Conservation (phyloP, 1,140 invertebrate genomes). For the Phenacoccus solenopsis region DNA sequence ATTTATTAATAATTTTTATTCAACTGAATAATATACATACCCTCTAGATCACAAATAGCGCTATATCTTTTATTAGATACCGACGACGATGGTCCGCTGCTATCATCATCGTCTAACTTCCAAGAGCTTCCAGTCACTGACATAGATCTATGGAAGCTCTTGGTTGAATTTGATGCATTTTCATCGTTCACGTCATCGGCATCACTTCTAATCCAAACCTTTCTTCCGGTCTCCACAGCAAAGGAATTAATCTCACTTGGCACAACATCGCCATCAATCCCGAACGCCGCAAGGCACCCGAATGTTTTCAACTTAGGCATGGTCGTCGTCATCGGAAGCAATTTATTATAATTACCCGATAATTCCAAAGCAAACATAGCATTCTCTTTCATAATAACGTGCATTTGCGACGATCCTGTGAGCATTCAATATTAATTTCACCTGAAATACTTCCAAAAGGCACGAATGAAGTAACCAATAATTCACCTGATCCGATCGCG, state of each 20-base stretch:
- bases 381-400: slow-evolving; percentile 79
- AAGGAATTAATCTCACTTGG: neutral
- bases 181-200: neutral
- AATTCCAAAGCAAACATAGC: slow-evolving; percentile 87
- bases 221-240: neutral
- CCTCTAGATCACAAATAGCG: neutral
- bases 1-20: too few species aligned
- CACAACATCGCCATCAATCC: neutral
- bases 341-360: slow-evolving; percentile 49
- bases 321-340: neutral
- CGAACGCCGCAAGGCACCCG: neutral
- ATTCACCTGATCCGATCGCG: neutral
- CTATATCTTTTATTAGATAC: neutral
- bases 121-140: neutral
- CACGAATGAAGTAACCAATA: too few species aligned
- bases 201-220: neutral
- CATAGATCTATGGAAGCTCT: neutral
- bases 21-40: too few species aligned
- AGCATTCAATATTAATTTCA: too few species aligned
- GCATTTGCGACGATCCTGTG: slow-evolving; percentile 40
- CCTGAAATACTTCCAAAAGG: too few species aligned
- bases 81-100: neutral
- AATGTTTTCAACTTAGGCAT: neutral
- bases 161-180: neutral
- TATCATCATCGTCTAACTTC: neutral